Evolutionary conservation across 2,113 vertebrate genomes (phyloP).

Genomic region (Protomyctophum bolini): DNA sequence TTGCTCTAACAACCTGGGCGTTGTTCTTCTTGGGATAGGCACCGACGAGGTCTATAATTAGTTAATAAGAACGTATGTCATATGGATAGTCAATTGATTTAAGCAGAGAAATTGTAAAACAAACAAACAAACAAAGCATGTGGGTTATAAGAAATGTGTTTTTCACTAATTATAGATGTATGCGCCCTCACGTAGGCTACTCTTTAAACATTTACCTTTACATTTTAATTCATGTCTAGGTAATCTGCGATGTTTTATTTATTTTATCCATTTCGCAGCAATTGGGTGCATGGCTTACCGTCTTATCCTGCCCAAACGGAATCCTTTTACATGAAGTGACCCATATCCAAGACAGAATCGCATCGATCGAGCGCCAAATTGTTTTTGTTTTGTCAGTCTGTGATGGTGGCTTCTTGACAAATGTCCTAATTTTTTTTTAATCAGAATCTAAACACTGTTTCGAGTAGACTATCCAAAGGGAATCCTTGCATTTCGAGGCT

Average conservation of each 20-base stretch:
- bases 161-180: not conserved
- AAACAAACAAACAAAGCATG: not conserved
- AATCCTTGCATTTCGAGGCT: conserved; percentile 51
- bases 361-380: conserved; percentile 7
- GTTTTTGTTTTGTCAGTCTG: conserved; percentile 7
- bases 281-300: conserved; percentile 55
- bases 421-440: conserved; percentile 1
- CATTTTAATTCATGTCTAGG: too few species aligned
- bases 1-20: conserved; percentile 54
- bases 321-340: conserved; percentile 53
- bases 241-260: not conserved
- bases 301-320: conserved; percentile 36
- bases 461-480: conserved; percentile 54
- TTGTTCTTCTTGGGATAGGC: conserved; percentile 30
- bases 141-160: not conserved
- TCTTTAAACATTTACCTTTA: too few species aligned
- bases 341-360: conserved; percentile 55
- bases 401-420: conserved; percentile 5
- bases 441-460: conserved; percentile 38
- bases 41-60: conserved; percentile 36
- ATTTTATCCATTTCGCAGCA: conserved; percentile 31
- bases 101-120: not conserved
- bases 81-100: not conserved
- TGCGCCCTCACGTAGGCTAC: not conserved
- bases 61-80: conserved; percentile 24